Conservation (phyloP, 2,113 vertebrate species). For the Psilopsiagon aymara region DNA sequence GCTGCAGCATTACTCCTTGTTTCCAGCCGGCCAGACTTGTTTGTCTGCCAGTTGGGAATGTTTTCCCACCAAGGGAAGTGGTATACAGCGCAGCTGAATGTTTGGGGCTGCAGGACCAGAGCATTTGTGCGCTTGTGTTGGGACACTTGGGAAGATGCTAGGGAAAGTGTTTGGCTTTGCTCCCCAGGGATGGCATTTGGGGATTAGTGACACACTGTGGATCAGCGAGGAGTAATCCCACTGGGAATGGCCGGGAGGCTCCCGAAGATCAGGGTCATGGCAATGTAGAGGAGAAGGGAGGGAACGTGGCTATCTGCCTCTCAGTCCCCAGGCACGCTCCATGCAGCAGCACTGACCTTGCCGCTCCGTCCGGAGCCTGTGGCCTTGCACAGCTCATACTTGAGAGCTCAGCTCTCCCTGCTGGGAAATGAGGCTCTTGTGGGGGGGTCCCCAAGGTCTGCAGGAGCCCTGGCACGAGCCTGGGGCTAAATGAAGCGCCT, state of each 20-base stretch:
- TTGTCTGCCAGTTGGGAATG: background rate
- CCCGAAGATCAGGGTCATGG: background rate
- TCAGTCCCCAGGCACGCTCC: background rate
- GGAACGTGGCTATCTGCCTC: background rate
- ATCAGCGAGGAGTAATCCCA: background rate
- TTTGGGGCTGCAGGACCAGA: background rate
- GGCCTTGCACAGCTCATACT: background rate
- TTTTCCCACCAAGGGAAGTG: background rate
- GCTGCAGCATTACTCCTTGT: background rate
- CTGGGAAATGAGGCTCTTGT: background rate
- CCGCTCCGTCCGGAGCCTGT: rapidly evolving
- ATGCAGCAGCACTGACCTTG: background rate
- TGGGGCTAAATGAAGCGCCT: background rate
- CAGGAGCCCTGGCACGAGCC: background rate
- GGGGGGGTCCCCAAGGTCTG: background rate
- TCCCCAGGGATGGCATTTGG: background rate
- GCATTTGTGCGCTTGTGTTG: background rate
- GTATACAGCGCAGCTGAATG: background rate
- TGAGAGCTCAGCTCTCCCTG: background rate
- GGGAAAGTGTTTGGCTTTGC: background rate
- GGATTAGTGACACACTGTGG: background rate
- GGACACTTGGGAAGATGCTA: background rate
- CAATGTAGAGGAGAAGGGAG: background rate
- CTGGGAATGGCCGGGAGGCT: background rate
- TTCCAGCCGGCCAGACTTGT: background rate